Evolutionary conservation across 2,888 invertebrate genomes (phyloP).

Genomic region (Hermaeophaga mercurialis): DNA sequence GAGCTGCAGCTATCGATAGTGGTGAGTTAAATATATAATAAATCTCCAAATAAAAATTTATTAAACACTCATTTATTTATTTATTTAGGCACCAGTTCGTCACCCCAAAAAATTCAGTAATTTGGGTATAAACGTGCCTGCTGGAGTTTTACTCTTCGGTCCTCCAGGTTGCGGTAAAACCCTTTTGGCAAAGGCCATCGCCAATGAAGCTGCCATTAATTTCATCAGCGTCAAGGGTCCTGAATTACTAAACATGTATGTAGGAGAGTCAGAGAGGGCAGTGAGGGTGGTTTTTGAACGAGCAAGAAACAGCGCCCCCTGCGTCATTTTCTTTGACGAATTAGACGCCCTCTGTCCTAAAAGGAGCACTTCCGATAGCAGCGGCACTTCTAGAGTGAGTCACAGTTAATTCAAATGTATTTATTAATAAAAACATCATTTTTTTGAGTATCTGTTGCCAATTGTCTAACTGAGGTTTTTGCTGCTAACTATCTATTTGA

Average conservation of each 20-base stretch:
- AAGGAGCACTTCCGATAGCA: slow-evolving; percentile 55
- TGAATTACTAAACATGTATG: slow-evolving; percentile 97
- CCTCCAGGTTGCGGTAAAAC: slow-evolving; percentile 98
- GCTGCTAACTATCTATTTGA: too few species aligned
- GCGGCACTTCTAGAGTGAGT: slow-evolving; percentile 23
- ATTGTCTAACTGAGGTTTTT: too few species aligned
- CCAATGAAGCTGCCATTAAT: slow-evolving; percentile 98
- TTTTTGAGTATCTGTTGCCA: background rate
- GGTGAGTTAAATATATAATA: slow-evolving; percentile 58
- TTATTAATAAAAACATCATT: background rate
- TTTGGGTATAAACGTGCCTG: slow-evolving; percentile 80
- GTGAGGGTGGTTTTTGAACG: slow-evolving; percentile 95
- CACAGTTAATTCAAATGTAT: background rate
- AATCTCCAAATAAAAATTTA: slow-evolving; percentile 1
- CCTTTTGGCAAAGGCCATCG: slow-evolving; percentile 94
- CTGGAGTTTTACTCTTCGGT: slow-evolving; percentile 92
- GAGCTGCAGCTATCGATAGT: slow-evolving; percentile 90
- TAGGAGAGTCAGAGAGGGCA: slow-evolving; percentile 97
- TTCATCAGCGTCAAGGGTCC: slow-evolving; percentile 99
- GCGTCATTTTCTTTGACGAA: slow-evolving; percentile 99
- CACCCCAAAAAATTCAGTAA: slow-evolving; percentile 75
- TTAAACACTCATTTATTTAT: slow-evolving; percentile 2
- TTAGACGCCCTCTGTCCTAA: slow-evolving; percentile 94
- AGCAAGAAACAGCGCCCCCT: slow-evolving; percentile 93
- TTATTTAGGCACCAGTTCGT: slow-evolving; percentile 85